Percentiles rank a stretch among this genome's conserved stretches.
Evolutionary conservation across 2,888 invertebrate species (phyloP).

Genomic region (Pandemis corylana): DNA sequence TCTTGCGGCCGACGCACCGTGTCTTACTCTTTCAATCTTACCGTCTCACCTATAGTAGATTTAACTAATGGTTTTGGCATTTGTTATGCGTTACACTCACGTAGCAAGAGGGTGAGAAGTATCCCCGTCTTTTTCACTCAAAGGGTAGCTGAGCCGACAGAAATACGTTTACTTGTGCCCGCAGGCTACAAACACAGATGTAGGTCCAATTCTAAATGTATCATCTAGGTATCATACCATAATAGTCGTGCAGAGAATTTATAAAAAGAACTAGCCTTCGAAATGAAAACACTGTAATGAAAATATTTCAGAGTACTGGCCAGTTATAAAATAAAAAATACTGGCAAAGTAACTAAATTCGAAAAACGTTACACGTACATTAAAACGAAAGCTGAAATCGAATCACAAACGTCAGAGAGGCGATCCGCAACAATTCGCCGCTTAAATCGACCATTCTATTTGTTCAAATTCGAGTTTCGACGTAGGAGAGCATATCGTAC

Average conservation of each 20-base stretch:
- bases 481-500: conserved; percentile 74
- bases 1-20: neutral
- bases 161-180: neutral
- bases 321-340: conserved; percentile 18
- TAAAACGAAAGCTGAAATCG: conserved; percentile 45
- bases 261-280: neutral
- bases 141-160: conserved; percentile 7
- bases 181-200: conserved; percentile 1
- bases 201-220: neutral
- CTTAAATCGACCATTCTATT: conserved; percentile 74
- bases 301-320: neutral
- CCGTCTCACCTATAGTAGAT: conserved; percentile 4
- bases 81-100: conserved; percentile 5
- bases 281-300: neutral
- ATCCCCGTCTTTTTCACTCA: conserved; percentile 1
- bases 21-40: conserved; percentile 5
- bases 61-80: conserved; percentile 8
- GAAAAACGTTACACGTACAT: conserved; percentile 8
- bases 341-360: conserved; percentile 10
- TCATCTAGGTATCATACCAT: neutral
- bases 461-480: conserved; percentile 73
- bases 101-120: conserved; percentile 1
- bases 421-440: conserved; percentile 64
- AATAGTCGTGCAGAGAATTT: neutral
- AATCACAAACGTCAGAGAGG: conserved; percentile 51